phyloP scores from a whole-genome alignment of 2,797 vertebrate species.

The Ispidina lecontei region DNA sequence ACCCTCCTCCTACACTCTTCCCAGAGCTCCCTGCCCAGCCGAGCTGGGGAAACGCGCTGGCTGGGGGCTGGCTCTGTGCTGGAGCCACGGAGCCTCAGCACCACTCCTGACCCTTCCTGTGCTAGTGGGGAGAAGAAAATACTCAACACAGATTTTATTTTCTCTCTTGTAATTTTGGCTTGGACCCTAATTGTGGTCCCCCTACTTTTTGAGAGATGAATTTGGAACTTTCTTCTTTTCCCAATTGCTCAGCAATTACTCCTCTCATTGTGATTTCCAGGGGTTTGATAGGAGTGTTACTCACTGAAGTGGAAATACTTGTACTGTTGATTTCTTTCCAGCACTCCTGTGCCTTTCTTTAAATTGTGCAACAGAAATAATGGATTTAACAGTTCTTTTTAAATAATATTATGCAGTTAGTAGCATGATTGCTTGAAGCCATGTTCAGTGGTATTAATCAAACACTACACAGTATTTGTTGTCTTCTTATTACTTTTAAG shows the following conservation, averaged over 20 bases:
- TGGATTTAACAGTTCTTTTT: background rate
- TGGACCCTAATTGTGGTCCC: background rate
- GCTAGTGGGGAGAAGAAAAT: background rate
- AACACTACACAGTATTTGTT: background rate
- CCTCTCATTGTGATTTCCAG: background rate
- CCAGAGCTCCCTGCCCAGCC: background rate
- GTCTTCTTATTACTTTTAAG: background rate
- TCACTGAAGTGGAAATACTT: background rate
- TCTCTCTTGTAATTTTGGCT: background rate
- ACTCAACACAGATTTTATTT: background rate
- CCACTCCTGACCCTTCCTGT: too few species aligned
- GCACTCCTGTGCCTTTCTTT: background rate
- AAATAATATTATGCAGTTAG: background rate
- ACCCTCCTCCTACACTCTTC: slow-evolving; percentile 38
- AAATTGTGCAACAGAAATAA: background rate
- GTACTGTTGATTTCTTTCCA: background rate
- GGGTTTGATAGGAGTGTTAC: background rate
- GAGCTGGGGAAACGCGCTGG: background rate
- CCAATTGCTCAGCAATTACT: background rate
- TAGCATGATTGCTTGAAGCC: background rate
- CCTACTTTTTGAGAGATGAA: background rate
- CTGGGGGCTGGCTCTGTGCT: fast-evolving
- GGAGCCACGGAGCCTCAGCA: fast-evolving
- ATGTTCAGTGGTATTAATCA: background rate
- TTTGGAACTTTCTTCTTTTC: background rate